Conservation (phyloP, 2,888 invertebrate species). For the Bugulina stolonifera region DNA sequence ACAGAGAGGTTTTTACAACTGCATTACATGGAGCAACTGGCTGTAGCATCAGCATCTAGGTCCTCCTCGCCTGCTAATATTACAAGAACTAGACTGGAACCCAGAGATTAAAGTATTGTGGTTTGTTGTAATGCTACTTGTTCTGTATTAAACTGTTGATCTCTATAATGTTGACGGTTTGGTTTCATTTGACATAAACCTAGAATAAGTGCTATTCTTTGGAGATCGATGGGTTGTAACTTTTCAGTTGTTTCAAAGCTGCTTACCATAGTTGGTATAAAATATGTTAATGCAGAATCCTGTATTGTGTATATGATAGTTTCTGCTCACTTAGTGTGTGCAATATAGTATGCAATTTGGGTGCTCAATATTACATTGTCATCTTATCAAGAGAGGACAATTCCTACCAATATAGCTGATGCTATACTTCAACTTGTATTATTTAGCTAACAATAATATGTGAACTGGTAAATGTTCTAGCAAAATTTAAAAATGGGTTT, state of each 20-base stretch:
- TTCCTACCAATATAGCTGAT: background rate
- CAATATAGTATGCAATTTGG: slow-evolving; percentile 26
- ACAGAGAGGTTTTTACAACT: slow-evolving; percentile 25
- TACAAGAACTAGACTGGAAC: background rate
- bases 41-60: slow-evolving; percentile 20
- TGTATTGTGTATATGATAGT: background rate
- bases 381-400: background rate
- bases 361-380: background rate
- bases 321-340: slow-evolving; percentile 3
- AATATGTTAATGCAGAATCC: no score
- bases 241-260: no score
- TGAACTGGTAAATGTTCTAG: no score
- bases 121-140: no score
- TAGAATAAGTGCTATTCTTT: no score
- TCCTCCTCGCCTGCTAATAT: slow-evolving; percentile 4
- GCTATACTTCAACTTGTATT: background rate
- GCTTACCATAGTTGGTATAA: no score
- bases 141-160: no score
- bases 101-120: background rate
- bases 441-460: no score
- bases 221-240: no score
- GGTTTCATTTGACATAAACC: no score
- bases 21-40: slow-evolving; percentile 22
- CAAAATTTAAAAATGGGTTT: background rate
- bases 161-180: no score